phyloP scores from a whole-genome alignment of 2,888 invertebrate genomes.

The Andrena bicolor region DNA sequence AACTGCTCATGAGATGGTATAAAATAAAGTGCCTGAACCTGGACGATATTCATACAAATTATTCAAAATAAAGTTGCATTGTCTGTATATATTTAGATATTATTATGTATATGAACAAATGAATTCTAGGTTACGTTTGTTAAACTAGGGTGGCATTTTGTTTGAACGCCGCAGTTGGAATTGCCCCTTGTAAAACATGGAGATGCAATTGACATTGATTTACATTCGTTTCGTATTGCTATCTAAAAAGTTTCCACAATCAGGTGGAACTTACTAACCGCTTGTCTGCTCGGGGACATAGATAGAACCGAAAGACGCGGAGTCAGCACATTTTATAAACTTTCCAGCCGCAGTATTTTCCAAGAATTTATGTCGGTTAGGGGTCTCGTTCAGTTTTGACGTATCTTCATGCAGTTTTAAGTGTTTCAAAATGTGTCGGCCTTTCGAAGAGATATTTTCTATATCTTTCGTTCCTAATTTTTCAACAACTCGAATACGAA shows the following conservation, averaged over 20 bases:
- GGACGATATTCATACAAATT: too few species aligned
- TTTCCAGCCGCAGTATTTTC: slow-evolving; percentile 42
- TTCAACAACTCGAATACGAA: neutral
- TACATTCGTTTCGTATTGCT: slow-evolving; percentile 51
- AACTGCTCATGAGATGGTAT: too few species aligned
- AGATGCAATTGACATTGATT: slow-evolving; percentile 53
- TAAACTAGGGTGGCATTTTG: slow-evolving; percentile 1
- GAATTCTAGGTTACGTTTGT: too few species aligned
- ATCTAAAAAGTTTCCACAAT: slow-evolving; percentile 39
- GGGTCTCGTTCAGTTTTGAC: slow-evolving; percentile 51
- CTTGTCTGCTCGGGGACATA: slow-evolving; percentile 30
- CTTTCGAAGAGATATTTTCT: neutral
- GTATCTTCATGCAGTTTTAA: slow-evolving; percentile 32
- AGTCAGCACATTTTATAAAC: slow-evolving; percentile 63
- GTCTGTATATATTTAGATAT: too few species aligned
- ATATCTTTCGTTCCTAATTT: too few species aligned
- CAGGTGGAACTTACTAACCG: slow-evolving; percentile 37
- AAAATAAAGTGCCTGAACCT: too few species aligned
- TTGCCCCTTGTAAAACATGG: slow-evolving; percentile 12
- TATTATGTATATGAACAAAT: too few species aligned
- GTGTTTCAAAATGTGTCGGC: neutral
- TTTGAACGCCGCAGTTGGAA: slow-evolving; percentile 9
- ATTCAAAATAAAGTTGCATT: too few species aligned
- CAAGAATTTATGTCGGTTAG: slow-evolving; percentile 62
- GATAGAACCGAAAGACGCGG: slow-evolving; percentile 55